Evolutionary conservation across 1,140 invertebrate species (phyloP).

Genomic region (Ceratoteleas bidentatus): DNA sequence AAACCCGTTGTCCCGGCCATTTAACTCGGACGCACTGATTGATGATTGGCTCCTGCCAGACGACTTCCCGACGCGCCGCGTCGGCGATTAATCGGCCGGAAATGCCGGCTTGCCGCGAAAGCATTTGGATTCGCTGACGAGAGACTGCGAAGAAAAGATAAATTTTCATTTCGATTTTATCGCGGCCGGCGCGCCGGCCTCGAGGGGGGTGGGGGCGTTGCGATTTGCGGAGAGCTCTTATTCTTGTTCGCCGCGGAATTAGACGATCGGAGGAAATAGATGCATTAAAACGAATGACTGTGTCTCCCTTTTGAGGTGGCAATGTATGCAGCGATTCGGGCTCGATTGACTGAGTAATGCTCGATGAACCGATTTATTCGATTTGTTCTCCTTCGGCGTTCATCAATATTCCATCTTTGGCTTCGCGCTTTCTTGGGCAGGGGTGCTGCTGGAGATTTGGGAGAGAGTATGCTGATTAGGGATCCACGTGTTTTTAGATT

Average conservation of each 20-base stretch:
- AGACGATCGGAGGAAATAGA: slow-evolving; percentile 43
- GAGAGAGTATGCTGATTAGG: slow-evolving; percentile 7
- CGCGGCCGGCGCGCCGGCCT: slow-evolving; percentile 7
- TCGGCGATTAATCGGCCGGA: slow-evolving; percentile 68
- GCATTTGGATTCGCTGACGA: slow-evolving; percentile 55
- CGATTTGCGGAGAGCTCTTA: not conserved
- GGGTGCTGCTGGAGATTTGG: not conserved
- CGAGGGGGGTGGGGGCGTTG: not conserved
- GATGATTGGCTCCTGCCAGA: slow-evolving; percentile 75
- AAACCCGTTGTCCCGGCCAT: slow-evolving; percentile 80
- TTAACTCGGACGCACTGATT: slow-evolving; percentile 79
- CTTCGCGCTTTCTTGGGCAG: slow-evolving; percentile 9
- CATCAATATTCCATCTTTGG: slow-evolving; percentile 46
- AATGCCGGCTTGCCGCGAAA: slow-evolving; percentile 52
- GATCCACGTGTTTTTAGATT: no score
- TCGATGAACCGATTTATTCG: slow-evolving; percentile 64
- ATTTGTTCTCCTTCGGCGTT: slow-evolving; percentile 59
- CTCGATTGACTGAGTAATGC: slow-evolving; percentile 51
- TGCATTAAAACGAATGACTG: slow-evolving; percentile 48
- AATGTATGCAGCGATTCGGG: slow-evolving; percentile 40
- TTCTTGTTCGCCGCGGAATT: slow-evolving; percentile 34
- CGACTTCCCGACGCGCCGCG: slow-evolving; percentile 58
- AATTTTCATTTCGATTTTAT: slow-evolving; percentile 47
- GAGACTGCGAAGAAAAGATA: slow-evolving; percentile 51
- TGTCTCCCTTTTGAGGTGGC: slow-evolving; percentile 39